These are phyloP conservation scores for Trichogramma dendrolimi DNA, from an alignment of 2,888 invertebrate species.

Conservation along the genomic window DNA sequence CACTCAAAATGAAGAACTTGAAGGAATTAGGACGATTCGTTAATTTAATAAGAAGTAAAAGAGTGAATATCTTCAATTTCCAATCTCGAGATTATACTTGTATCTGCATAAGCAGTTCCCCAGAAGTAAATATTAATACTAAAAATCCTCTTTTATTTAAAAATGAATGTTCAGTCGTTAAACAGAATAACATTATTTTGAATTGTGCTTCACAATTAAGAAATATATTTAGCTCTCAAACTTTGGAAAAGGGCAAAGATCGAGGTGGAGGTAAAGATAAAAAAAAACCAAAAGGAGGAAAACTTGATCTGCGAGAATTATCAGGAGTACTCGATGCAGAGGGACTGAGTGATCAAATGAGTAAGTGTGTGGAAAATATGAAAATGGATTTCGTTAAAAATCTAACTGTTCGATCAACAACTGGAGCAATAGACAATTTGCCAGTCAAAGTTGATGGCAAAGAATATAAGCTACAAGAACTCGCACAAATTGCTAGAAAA, in stretches of 20 bases:
- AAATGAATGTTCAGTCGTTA: background rate
- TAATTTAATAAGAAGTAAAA: slow-evolving; percentile 6
- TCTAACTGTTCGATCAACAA: slow-evolving; percentile 73
- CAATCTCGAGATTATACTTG: background rate
- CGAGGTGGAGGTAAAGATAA: slow-evolving; percentile 43
- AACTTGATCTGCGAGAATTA: slow-evolving; percentile 69
- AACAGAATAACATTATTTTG: background rate
- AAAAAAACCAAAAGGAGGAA: slow-evolving; percentile 54
- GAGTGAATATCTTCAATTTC: background rate
- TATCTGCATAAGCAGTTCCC: background rate
- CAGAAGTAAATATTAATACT: background rate
- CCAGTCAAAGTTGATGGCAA: slow-evolving; percentile 72
- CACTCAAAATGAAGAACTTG: slow-evolving; percentile 18
- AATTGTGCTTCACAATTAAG: slow-evolving; percentile 4
- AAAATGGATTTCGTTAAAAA: slow-evolving; percentile 77
- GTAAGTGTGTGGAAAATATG: slow-evolving; percentile 65
- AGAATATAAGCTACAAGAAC: slow-evolving; percentile 77
- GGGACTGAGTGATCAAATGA: slow-evolving; percentile 65
- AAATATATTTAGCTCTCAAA: slow-evolving; percentile 11
- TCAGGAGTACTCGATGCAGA: slow-evolving; percentile 68
- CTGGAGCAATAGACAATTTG: slow-evolving; percentile 77
- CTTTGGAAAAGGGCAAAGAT: slow-evolving; percentile 35
- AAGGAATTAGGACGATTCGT: background rate
- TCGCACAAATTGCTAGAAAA: slow-evolving; percentile 83
- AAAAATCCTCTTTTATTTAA: background rate